Evolutionary conservation across 1,140 invertebrate species (phyloP).

Genomic region (Ridgeia piscesae): DNA sequence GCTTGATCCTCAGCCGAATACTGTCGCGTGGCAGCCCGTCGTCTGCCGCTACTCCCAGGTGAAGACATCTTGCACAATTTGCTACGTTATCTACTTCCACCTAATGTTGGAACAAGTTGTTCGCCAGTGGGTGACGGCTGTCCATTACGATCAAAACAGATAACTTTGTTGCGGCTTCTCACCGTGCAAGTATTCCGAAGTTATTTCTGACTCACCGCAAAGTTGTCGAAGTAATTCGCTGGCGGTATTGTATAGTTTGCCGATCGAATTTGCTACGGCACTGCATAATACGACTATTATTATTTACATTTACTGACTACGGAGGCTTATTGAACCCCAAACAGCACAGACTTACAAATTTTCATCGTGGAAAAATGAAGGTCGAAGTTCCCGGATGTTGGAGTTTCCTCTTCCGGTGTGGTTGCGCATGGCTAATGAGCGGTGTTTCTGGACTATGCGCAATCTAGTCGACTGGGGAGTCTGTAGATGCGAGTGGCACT

Average conservation of each 20-base stretch:
- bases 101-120: background rate
- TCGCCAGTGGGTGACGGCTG: background rate
- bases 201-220: background rate
- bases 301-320: background rate
- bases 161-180: background rate
- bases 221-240: slow-evolving; percentile 1
- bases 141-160: background rate
- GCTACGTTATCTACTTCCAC: background rate
- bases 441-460: no score
- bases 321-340: background rate
- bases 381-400: slow-evolving; percentile 3
- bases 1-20: slow-evolving; percentile 81
- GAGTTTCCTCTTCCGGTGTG: background rate
- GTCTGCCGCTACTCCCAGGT: slow-evolving; percentile 58
- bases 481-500: background rate
- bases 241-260: background rate
- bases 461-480: background rate
- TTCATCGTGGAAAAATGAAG: slow-evolving; percentile 1
- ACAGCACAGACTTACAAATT: background rate
- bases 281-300: background rate
- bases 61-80: slow-evolving; percentile 13
- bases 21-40: slow-evolving; percentile 71
- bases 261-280: background rate
- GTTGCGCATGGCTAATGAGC: background rate
- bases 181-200: background rate